Evolutionary conservation across 64 coral and sea anemone genomes (phyloP), one percentile per base, ranked within the genome.

Genomic region (Pachyseris speciosa): DNA sequence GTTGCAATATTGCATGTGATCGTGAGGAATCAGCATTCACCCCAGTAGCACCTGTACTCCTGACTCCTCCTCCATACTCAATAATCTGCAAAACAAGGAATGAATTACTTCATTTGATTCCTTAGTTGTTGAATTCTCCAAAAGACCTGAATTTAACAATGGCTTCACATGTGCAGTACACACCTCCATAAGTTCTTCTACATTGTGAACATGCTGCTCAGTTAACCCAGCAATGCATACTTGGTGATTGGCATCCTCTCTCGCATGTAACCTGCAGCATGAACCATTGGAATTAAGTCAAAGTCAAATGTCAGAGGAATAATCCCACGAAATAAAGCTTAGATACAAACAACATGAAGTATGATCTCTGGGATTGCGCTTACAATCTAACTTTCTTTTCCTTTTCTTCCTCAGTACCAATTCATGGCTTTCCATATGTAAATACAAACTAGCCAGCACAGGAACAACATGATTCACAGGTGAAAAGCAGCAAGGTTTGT

Each of bases 1-100:
- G 53, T 40, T 96, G 94, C 13, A 96, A 77, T 11, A 96, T 65
- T 28, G 94, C 94, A 78, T 96, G 94, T 17, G 94, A 96, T 51
- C 94, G 39, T 74, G 94, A 96, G 2, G 94, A 96, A 60, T 96
- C 94, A 70, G 90, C 90, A 89, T 96, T 96, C 11, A 96, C 90
- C 1, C 94, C 90, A 12, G 94, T 96, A 42, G 90, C 85, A 22
- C 94, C 94, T 22, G 94, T 96, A 37, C 94, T 96, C 76, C 94
- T 43, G 0, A 90, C 74, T 47, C 47, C 83, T 20, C 87, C 91
- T 52, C 94, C 94, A 79, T 72, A 92, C 59, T 96, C 90, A 76
- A 96, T 96, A 20, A 96, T 86, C 94, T 96, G 63, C 10, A 67
- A 55, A 79, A 79, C 22, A 49, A n/a, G n/a, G n/a, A n/a, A n/a